Base-by-base conservation (phyloP, 2,888 invertebrate species). In the Arge pagana region DNA sequence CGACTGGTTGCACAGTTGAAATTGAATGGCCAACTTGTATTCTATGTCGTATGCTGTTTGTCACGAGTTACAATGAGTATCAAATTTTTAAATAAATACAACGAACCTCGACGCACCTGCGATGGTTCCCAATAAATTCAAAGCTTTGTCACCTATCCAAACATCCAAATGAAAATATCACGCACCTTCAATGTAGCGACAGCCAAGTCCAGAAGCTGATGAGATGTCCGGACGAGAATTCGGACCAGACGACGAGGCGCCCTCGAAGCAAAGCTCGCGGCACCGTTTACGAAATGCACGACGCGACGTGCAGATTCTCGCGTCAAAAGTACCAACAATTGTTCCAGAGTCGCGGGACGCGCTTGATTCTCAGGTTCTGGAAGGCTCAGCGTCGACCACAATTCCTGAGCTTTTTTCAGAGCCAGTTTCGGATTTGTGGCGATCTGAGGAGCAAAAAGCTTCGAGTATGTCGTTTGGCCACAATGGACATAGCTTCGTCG, bases 281-380 rank as follows among this genome's bases (percentile, higher is more conserved):
- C 84, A 61, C 84, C 90, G 74, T 91, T 90, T 51, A 89, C 81
- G 42, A 90, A 80, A 70, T 92, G 92, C 1, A 92, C 91, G 37
- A 90, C 77, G 60, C 87, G 82, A 52, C 92, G 80, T 0, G 89
- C 88, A 0, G 88, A 83, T 77, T 92, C 91, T n/a, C 91, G 78
- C 0, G 88, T 85, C 53, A 92, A 71, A 53, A 92, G 76, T 28
- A 90, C 88, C 49, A 90, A 77, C 56, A 91, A 75, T 68, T 92
- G 88, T 68, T 92, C 92, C 24, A 91, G 71, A 1, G 88, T 90
- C 55, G 83, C 82, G 0, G 91, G 92, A 26, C 89, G 82, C 3
- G 88, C 88, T 76, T 92, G 92, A 78, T 92, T 92, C 77, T 90
- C 92, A 0, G 92, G 91, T 68, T 92, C 92, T 18, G 90, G 85